Base-by-base conservation (phyloP, 2,888 invertebrate species). In the Phymatocera aterrima region DNA sequence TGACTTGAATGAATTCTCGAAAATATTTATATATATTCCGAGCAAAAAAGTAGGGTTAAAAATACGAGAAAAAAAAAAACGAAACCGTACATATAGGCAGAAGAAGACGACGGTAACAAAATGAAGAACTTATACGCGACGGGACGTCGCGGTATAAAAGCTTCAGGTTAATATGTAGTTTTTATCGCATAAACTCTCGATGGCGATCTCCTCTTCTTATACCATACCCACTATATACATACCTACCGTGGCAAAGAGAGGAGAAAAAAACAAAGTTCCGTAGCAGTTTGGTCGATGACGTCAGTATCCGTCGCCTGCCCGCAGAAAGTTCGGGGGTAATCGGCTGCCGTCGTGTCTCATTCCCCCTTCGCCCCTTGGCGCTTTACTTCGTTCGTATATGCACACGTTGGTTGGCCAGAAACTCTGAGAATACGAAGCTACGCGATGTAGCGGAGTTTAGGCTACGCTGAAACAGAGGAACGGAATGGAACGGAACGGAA, bases 401-500 rank as follows among this genome's bases (percentile, higher is more conserved):
- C 40, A 40, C 8, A 40, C 40, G 40, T 40, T 5, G 4, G 40
- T 40, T 8, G 40, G 8, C 4, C 40, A 8, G 8, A 40, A 40
- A 40, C 4, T 40, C 40, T 4, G 40, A 51, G 51, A 37, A 18
- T 37, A 64, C 34, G 37, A 64, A 34, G 21, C 37, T 64, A 34
- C 8, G 18, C 8, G 10, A 57, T 57, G 57, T 28, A 28, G 64
- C 64, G 5, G 34, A n/a, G n/a, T n/a, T n/a, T n/a, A n/a, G n/a
- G 64, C 3, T 18, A 10, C n/a, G 64, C 37, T 37, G 15, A 57
- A 28, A 57, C 8, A 18, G 18, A 64, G 34, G 40, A 64, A 37
- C 37, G 64, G 64, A 37, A 37, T 5, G 37, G 64, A 37, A 64
- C 18, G 18, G 68, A 68, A 68, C 15, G 46, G 68, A 68, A 68